Evolutionary conservation across 2,113 vertebrate genomes (phyloP).

Genomic region (Xenotilapia caudafasciata): DNA sequence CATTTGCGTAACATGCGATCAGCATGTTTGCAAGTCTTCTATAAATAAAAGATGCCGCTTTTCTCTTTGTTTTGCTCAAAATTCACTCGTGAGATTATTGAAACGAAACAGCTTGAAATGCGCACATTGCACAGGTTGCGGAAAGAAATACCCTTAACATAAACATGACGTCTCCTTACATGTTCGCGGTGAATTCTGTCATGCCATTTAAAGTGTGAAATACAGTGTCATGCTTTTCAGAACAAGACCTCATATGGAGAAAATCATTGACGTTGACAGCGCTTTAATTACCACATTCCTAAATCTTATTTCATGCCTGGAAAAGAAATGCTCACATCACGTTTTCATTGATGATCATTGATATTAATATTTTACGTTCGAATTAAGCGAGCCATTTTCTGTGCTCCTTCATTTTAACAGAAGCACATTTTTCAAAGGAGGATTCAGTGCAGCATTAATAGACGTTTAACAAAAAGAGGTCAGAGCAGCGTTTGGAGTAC

Average conservation of each 20-base stretch:
- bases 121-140: background rate
- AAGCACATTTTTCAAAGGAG: background rate
- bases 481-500: background rate
- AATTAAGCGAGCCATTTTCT: background rate
- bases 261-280: background rate
- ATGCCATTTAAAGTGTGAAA: constrained; percentile 19
- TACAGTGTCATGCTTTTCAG: background rate
- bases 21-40: background rate
- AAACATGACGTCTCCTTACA: constrained; percentile 1
- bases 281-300: background rate
- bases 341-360: background rate
- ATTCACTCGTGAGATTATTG: background rate
- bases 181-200: background rate
- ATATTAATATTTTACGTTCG: background rate
- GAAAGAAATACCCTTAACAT: background rate
- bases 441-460: background rate
- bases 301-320: background rate
- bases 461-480: background rate
- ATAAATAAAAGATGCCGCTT: background rate
- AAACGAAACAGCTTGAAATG: background rate
- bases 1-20: background rate
- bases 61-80: background rate
- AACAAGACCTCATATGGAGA: background rate
- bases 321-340: background rate
- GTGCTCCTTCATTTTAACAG: background rate